Percentiles rank a stretch among this genome's conserved stretches.
These are phyloP conservation scores for Euproctis similis DNA, from an alignment of 2,888 invertebrate genomes.

Conservation along the genomic window DNA sequence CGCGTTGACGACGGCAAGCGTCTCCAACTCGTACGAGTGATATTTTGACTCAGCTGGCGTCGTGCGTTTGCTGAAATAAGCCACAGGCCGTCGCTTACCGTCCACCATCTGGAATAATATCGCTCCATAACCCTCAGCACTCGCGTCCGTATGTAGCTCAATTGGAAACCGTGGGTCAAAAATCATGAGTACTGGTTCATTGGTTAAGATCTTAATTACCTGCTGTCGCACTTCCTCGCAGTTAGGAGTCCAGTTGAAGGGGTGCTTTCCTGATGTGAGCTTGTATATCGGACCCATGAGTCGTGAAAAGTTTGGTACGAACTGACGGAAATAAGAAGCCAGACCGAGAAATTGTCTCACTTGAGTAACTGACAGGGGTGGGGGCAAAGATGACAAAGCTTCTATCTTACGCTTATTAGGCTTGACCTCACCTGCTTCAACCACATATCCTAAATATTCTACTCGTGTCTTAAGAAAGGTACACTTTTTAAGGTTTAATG, in stretches of 20 bases:
- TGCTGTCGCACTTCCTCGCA: no score
- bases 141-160: neutral
- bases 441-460: slow-evolving; percentile 6
- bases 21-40: no score
- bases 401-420: slow-evolving; percentile 3
- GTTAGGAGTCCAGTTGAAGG: no score
- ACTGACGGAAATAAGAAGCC: neutral
- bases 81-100: neutral
- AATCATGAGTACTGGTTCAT: neutral
- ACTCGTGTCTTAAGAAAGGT: slow-evolving; percentile 1
- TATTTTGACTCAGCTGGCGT: slow-evolving; percentile 5
- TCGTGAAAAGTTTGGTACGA: no score
- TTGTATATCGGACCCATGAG: neutral
- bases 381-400: neutral
- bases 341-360: slow-evolving; percentile 2
- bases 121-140: neutral
- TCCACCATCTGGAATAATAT: no score
- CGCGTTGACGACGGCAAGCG: slow-evolving; percentile 11
- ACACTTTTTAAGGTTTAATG: slow-evolving; percentile 2
- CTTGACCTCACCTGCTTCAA: slow-evolving; percentile 1
- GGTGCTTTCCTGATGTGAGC: no score
- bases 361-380: slow-evolving; percentile 1
- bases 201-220: no score
- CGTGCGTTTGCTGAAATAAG: neutral
- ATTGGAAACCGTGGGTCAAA: neutral